phyloP scores from a whole-genome alignment of 2,888 invertebrate genomes.

The Lasioglossum malachurum region DNA sequence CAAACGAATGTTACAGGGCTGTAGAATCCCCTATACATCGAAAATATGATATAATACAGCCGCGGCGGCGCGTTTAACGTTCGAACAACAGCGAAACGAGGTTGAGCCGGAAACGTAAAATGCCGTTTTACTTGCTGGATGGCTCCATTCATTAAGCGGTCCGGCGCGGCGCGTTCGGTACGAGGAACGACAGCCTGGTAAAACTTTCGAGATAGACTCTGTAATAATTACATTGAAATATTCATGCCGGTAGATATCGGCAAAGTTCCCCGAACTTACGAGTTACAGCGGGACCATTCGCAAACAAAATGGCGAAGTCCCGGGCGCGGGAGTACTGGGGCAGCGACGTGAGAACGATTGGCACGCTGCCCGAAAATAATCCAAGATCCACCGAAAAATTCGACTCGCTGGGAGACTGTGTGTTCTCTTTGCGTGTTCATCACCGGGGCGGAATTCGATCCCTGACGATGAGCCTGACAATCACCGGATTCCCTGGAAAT shows the following conservation, averaged over 20 bases:
- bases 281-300: constrained; percentile 34
- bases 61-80: constrained; percentile 3
- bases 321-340: background rate
- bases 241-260: constrained; percentile 61
- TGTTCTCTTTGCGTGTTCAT: constrained; percentile 12
- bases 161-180: constrained; percentile 20
- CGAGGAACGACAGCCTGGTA: constrained; percentile 42
- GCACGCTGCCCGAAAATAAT: constrained; percentile 46
- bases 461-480: background rate
- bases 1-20: background rate
- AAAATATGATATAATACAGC: no score
- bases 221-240: constrained; percentile 67
- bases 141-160: constrained; percentile 41
- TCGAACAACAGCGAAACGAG: constrained; percentile 21
- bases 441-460: background rate
- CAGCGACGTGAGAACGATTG: constrained; percentile 31
- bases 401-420: constrained; percentile 6
- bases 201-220: constrained; percentile 53
- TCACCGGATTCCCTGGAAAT: background rate
- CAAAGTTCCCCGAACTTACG: constrained; percentile 56
- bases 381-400: constrained; percentile 27
- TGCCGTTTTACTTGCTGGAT: constrained; percentile 28
- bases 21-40: no score
- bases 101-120: constrained; percentile 31
- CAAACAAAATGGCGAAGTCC: constrained; percentile 22